phyloP scores from a whole-genome alignment of 2,113 vertebrate genomes.

The Raja brachyura region DNA sequence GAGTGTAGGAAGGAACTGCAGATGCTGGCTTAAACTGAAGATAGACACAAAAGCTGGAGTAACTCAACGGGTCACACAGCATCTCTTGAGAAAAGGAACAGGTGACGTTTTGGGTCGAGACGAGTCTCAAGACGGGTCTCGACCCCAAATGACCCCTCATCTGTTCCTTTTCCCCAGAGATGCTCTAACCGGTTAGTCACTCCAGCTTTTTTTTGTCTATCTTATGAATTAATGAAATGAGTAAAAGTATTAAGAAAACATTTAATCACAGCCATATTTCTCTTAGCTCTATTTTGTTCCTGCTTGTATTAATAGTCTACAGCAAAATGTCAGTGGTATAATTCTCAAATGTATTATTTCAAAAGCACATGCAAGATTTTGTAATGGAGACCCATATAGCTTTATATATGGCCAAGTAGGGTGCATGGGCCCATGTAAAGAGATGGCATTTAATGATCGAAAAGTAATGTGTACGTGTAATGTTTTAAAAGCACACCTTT shows the following conservation, averaged over 20 bases:
- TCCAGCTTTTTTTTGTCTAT: not conserved
- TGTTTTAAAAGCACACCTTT: not conserved
- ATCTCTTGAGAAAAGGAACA: too few species aligned
- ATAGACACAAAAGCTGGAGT: too few species aligned
- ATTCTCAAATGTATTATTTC: not conserved
- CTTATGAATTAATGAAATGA: not conserved
- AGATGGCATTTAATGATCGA: not conserved
- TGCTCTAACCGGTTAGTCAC: too few species aligned
- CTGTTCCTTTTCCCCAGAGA: too few species aligned
- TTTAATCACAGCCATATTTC: not conserved
- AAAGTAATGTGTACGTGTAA: not conserved
- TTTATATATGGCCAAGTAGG: not conserved
- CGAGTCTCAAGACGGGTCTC: too few species aligned
- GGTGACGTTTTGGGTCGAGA: too few species aligned
- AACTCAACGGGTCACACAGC: too few species aligned
- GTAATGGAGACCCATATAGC: not conserved
- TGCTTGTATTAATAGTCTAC: not conserved
- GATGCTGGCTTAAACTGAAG: too few species aligned
- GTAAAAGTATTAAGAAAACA: not conserved
- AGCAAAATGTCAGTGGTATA: not conserved
- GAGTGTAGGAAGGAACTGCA: too few species aligned
- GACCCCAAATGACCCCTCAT: too few species aligned
- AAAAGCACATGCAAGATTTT: not conserved
- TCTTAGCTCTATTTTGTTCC: not conserved
- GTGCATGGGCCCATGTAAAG: not conserved